Evolutionary conservation across 2,888 invertebrate species (phyloP), one percentile per base, ranked within the genome.

Genomic region (Patella caerulea): DNA sequence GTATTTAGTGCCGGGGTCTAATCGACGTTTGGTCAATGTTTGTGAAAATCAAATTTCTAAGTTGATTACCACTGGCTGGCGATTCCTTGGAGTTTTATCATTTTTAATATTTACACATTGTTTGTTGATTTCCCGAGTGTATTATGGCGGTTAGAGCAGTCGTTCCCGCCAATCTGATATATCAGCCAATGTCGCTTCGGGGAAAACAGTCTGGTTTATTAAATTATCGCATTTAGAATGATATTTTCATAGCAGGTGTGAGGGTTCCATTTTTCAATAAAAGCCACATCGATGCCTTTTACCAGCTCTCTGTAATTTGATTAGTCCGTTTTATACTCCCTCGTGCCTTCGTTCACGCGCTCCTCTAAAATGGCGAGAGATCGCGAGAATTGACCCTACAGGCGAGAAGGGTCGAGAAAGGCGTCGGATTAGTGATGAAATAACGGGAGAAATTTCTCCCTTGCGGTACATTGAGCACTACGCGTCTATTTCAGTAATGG

Each of bases 171-270:
- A 54, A 71, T 65, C 71, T 78, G 80, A 78, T 74, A 76, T 75
- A 80, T 80, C 78, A 74, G 76, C 75, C 75, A 74, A 72, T 54
- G 54, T 34, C 15, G 52, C 78, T 72, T 72, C 34, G 53, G 78
- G 80, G 80, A 80, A 72, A 73, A 72, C 56, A 71, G 52, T 24
- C 45, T 53, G 71, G 70, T 53, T 78, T 78, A 80, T 80, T 80
- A 72, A 80, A 76, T 80, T 80, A 80, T 78, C 80, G 80, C 78
- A 73, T 80, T 80, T 78, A 76, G 80, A 76, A 78, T 78, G 80
- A 80, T 80, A 80, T 80, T 80, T 80, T 78, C 78, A 71, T 79
- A 79, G 79, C 79, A 79, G 79, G 79, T 79, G 79, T 79, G 79
- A 79, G 74, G 77, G 75, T 79, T 77, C 79, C 75, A 79, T 79